Conservation (phyloP, 2,797 vertebrate species). For the Macrochelys suwanniensis region DNA sequence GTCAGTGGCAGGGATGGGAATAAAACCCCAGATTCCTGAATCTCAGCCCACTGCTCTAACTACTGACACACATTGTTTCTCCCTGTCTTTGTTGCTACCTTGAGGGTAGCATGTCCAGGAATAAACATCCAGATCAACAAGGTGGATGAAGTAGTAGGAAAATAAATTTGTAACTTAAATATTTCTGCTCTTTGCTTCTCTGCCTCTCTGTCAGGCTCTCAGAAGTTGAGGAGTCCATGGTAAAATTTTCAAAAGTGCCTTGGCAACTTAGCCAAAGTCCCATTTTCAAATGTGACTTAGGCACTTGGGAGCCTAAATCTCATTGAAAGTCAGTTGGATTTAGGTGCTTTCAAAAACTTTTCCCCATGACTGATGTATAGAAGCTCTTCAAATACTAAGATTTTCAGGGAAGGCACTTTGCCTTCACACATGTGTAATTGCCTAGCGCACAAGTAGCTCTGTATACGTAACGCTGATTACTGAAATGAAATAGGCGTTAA, state of each 20-base stretch:
- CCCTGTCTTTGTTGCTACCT: not conserved
- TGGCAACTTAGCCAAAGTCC: not conserved
- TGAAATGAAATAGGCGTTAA: not conserved
- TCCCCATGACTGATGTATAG: not conserved
- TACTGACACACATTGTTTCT: not conserved
- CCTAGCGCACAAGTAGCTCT: not conserved
- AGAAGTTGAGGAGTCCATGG: not conserved
- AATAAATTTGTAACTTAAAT: not conserved
- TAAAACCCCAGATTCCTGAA: not conserved
- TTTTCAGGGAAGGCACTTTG: not conserved
- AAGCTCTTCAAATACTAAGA: not conserved
- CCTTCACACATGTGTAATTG: rapidly evolving
- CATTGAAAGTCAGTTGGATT: not conserved
- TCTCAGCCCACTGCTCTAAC: not conserved
- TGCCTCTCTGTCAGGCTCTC: not conserved
- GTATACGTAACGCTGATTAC: not conserved
- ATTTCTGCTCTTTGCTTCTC: not conserved
- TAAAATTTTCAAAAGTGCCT: not conserved
- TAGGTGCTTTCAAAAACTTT: not conserved
- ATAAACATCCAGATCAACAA: not conserved
- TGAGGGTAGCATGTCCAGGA: not conserved
- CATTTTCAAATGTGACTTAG: not conserved
- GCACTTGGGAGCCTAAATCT: not conserved
- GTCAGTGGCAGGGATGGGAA: not conserved
- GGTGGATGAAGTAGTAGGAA: not conserved